Percentiles rank a stretch among this genome's conserved stretches.
Conservation (phyloP, 2,113 vertebrate species). For the Ahaetulla prasina region DNA sequence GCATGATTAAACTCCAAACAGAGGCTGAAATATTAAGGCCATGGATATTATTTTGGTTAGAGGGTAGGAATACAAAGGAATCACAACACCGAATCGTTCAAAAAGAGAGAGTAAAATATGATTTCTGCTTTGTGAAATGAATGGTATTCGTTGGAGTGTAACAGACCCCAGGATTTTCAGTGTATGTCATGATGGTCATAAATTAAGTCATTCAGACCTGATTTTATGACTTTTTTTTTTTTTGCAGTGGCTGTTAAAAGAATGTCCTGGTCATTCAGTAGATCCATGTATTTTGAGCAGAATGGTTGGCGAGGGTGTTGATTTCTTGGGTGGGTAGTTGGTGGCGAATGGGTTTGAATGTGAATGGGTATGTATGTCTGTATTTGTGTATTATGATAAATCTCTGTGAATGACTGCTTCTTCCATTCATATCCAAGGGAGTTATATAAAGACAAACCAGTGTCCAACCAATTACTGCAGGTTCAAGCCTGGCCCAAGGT, state of each 20-base stretch:
- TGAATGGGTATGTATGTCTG: not conserved
- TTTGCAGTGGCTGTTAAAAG: not conserved
- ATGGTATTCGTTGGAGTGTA: not conserved
- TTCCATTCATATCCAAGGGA: not conserved
- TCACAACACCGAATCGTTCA: constrained; percentile 5
- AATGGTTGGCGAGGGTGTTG: not conserved
- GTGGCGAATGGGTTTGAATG: not conserved
- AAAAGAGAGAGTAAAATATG: not conserved
- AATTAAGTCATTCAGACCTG: not conserved
- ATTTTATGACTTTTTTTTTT: not conserved
- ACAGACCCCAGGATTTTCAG: not conserved
- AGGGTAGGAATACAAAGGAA: constrained; percentile 24
- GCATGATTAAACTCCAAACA: constrained; percentile 32
- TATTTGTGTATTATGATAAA: not conserved
- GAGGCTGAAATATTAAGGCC: constrained; percentile 8
- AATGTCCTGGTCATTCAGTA: not conserved
- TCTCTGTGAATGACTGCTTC: not conserved
- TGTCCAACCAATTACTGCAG: too few relatives aligned
- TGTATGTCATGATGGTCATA: not conserved
- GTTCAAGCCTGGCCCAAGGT: too few relatives aligned
- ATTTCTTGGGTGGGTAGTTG: not conserved
- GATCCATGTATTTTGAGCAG: not conserved
- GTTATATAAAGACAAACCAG: not conserved
- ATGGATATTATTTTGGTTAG: not conserved
- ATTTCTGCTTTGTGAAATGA: fast-evolving